Evolutionary conservation across 2,888 invertebrate species (phyloP), one percentile per base, ranked within the genome.

Genomic region (Theodoxus fluviatilis): DNA sequence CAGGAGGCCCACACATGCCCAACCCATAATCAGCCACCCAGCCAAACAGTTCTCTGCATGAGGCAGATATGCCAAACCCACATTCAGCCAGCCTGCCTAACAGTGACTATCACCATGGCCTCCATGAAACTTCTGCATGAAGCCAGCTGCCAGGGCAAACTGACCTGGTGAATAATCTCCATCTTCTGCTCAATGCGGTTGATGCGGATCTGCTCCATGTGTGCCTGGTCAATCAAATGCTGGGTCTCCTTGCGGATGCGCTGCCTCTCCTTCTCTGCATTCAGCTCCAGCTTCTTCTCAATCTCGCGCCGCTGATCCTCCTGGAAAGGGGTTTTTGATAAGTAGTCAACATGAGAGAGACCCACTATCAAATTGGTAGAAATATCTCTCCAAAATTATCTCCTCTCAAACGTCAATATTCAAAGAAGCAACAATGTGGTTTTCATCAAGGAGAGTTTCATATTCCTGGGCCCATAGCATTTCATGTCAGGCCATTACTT

Each of bases 281-380:
- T 94, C 83, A 95, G 94, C 85, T 98, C 98, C 72, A 98, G 91
- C 87, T 96, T 95, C 72, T 93, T 93, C 88, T 98, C 98, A 7
- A 98, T 93, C 89, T 93, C 93, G 9, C 92, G 92, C 79, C 94
- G 91, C 86, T 94, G 94, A 70, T 93, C 92, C 84, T 93, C 94
- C 92, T 93, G 80, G 2, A 71, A 31, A n/a, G 3, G 33, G 38
- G 2, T 22, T 31, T 64, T 64, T n/a, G n/a, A n/a, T n/a, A n/a
- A n/a, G 1, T 4, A 63, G 35, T 25, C 35, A 31, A 25, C 22
- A 12, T 33, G 15, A 31, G 7, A 31, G 28, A 7, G 15, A 35
- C 12, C 33, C 12, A n/a, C 28, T 7, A 66, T 66, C 7, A n/a
- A n/a, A 69, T 35, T 31, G 4, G 18, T 43, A 70, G 57, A 22